A percentile compares a stretch with the other conserved stretches of the same genome.
These are phyloP conservation scores for Pogonognathellus flavescens DNA, from an alignment of 1,140 invertebrate species.

Conservation along the genomic window DNA sequence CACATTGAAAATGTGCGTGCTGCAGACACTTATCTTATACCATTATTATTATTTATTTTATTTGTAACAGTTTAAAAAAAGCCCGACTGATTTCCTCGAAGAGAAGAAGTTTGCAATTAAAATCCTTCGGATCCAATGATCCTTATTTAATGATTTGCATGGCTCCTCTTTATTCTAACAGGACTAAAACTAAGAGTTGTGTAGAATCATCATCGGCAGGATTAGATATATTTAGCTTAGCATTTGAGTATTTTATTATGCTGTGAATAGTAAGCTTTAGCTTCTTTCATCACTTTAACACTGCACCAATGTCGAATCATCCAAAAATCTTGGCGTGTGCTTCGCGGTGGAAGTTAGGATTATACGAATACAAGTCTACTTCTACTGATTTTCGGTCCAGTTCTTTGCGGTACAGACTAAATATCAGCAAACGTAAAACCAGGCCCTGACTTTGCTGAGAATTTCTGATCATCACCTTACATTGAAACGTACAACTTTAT, in stretches of 20 bases:
- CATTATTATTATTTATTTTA: background rate
- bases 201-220: background rate
- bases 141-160: background rate
- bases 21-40: background rate
- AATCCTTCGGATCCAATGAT: background rate
- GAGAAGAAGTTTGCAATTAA: constrained; percentile 1
- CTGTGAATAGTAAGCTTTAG: constrained; percentile 18
- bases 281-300: constrained; percentile 45
- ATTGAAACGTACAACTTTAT: no score
- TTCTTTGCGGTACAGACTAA: constrained; percentile 15
- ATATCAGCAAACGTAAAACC: background rate
- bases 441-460: background rate
- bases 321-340: constrained; percentile 20
- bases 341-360: background rate
- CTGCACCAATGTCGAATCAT: constrained; percentile 15
- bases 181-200: background rate
- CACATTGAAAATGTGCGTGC: background rate
- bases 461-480: no score
- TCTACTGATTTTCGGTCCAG: constrained; percentile 1
- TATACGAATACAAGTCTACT: background rate
- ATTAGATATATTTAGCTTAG: constrained; percentile 26
- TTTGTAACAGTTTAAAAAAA: background rate
- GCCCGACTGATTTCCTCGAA: background rate
- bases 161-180: background rate
- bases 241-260: constrained; percentile 23